Evolutionary conservation across 2,888 invertebrate species (phyloP).

Genomic region (Hesperia comma): DNA sequence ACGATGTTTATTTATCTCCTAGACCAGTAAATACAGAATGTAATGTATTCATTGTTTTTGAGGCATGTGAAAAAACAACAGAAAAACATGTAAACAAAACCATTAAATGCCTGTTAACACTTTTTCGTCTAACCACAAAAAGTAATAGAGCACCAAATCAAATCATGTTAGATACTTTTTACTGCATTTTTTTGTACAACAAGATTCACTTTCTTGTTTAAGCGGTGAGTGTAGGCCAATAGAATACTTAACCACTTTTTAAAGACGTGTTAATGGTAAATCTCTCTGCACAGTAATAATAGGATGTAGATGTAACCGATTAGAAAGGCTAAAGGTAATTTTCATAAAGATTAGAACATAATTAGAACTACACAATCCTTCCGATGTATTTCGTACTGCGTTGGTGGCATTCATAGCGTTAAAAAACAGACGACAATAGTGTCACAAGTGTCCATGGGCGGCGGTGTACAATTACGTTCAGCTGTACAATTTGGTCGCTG

Average conservation of each 20-base stretch:
- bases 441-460: not conserved
- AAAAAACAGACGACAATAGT: not conserved
- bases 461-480: not conserved
- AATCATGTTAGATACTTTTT: constrained; percentile 20
- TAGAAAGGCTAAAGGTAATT: too few relatives aligned
- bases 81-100: constrained; percentile 14
- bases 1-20: too few relatives aligned
- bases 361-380: too few relatives aligned
- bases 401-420: too few relatives aligned
- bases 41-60: too few relatives aligned
- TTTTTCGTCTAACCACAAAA: constrained; percentile 11
- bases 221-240: constrained; percentile 22
- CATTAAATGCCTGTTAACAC: constrained; percentile 8
- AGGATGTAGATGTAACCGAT: not conserved
- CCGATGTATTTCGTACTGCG: too few relatives aligned
- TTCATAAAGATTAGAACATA: too few relatives aligned
- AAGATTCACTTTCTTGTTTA: constrained; percentile 34
- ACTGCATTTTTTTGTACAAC: constrained; percentile 19
- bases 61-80: too few relatives aligned
- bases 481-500: too few relatives aligned
- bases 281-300: constrained; percentile 16
- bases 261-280: constrained; percentile 16
- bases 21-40: too few relatives aligned
- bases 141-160: constrained; percentile 27
- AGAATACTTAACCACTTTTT: constrained; percentile 18